Evolutionary conservation across 2,113 vertebrate genomes (phyloP).

Genomic region (Archocentrus centrarchus): DNA sequence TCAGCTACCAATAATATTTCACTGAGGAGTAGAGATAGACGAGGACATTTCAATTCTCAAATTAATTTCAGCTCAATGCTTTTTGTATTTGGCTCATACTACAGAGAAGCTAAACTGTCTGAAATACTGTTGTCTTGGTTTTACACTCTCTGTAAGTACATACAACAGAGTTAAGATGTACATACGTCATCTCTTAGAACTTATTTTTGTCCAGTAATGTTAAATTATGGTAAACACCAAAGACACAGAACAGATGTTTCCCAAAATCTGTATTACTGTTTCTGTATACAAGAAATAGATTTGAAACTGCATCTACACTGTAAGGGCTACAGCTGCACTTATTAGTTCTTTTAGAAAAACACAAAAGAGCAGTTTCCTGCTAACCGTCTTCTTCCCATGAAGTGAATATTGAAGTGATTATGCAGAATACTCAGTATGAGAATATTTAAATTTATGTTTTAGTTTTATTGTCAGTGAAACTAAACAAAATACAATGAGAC

Average conservation of each 20-base stretch:
- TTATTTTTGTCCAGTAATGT: too few species aligned
- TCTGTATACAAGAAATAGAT: accelerated
- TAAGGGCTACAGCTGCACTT: not conserved
- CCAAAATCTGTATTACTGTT: not conserved
- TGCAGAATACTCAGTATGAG: not conserved
- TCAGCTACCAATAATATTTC: conserved; percentile 15
- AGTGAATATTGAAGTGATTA: not conserved
- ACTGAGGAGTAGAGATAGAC: not conserved
- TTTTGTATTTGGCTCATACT: not conserved
- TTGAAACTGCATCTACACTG: not conserved
- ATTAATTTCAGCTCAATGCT: not conserved
- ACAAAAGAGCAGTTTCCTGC: not conserved
- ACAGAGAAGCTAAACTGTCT: not conserved
- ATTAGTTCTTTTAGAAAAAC: not conserved
- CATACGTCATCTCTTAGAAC: not conserved
- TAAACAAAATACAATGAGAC: not conserved
- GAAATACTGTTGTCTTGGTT: not conserved
- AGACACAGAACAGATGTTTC: not conserved
- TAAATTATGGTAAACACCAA: too few species aligned
- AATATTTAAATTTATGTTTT: not conserved
- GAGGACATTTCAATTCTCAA: not conserved
- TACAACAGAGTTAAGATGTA: not conserved
- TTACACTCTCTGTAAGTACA: not conserved
- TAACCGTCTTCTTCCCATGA: not conserved
- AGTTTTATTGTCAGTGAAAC: not conserved